A percentile compares a stretch with the other conserved stretches of the same genome.
phyloP scores from a whole-genome alignment of 2,888 invertebrate genomes.

The Pheosia tremula region DNA sequence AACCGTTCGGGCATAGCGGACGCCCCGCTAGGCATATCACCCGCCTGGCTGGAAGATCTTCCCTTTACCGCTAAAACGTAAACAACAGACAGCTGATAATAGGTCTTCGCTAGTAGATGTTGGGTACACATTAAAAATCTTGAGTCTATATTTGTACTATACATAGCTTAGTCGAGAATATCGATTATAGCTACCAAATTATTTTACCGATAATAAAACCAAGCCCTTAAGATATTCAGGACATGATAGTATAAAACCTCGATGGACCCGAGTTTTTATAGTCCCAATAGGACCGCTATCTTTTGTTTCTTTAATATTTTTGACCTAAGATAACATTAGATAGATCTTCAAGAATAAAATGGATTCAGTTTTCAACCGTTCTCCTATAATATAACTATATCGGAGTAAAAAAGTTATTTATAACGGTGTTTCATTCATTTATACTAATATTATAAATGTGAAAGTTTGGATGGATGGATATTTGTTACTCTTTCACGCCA shows the following conservation, averaged over 20 bases:
- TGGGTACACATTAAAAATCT: no score
- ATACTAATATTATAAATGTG: no score
- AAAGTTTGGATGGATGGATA: no score
- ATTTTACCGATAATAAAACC: background rate
- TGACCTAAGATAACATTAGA: constrained; percentile 1
- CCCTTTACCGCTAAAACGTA: no score
- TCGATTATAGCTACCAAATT: background rate
- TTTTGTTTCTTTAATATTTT: constrained; percentile 1
- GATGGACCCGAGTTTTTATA: background rate
- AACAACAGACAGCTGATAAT: no score
- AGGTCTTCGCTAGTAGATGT: no score
- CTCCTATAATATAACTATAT: background rate
- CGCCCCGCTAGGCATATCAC: no score
- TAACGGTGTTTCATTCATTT: background rate
- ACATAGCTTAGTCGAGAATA: no score
- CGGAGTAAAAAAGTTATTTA: background rate
- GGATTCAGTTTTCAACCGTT: background rate
- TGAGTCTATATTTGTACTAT: no score
- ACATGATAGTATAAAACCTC: background rate
- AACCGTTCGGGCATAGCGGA: no score
- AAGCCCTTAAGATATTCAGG: constrained; percentile 1
- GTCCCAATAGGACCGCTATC: background rate
- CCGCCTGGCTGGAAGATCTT: no score
- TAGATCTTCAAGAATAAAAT: background rate
- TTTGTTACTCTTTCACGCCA: no score